These are phyloP conservation scores for Gymnosoma rotundatum DNA, from an alignment of 2,888 invertebrate genomes.

Conservation along the genomic window DNA sequence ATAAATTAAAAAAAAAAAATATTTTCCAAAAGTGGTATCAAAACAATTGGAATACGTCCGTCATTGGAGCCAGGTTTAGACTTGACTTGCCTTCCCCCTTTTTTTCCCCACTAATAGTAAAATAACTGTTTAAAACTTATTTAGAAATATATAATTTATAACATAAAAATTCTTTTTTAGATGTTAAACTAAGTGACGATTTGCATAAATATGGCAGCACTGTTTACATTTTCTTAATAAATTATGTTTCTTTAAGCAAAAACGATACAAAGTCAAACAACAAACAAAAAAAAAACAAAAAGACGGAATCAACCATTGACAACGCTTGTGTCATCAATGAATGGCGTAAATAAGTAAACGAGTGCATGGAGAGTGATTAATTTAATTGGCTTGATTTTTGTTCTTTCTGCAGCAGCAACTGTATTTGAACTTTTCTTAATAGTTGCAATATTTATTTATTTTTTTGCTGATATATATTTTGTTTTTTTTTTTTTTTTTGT, in stretches of 20 bases:
- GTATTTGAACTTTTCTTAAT: slow-evolving; percentile 21
- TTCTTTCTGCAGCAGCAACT: slow-evolving; percentile 14
- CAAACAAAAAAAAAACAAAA: not conserved
- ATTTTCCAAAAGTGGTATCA: too few species aligned
- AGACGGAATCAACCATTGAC: slow-evolving; percentile 32
- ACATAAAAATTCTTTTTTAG: too few species aligned
- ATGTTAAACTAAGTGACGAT: not conserved
- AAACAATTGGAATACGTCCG: too few species aligned
- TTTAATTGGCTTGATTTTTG: slow-evolving; percentile 66
- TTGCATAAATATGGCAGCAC: slow-evolving; percentile 5
- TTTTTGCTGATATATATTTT: not conserved
- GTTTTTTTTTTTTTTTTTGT: not conserved
- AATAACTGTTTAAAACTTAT: too few species aligned
- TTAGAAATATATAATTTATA: too few species aligned
- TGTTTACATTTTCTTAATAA: slow-evolving; percentile 21
- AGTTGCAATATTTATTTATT: slow-evolving; percentile 35
- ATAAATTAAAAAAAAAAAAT: too few species aligned
- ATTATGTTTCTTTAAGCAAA: slow-evolving; percentile 6
- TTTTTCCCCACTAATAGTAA: too few species aligned
- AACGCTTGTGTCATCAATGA: slow-evolving; percentile 55
- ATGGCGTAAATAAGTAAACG: slow-evolving; percentile 43
- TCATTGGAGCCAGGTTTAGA: too few species aligned
- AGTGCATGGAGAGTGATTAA: slow-evolving; percentile 54
- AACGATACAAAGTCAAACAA: not conserved
- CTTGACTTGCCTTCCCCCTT: too few species aligned